These are phyloP conservation scores for Papilio gigon DNA, from an alignment of 2,888 invertebrate species.

Conservation along the genomic window DNA sequence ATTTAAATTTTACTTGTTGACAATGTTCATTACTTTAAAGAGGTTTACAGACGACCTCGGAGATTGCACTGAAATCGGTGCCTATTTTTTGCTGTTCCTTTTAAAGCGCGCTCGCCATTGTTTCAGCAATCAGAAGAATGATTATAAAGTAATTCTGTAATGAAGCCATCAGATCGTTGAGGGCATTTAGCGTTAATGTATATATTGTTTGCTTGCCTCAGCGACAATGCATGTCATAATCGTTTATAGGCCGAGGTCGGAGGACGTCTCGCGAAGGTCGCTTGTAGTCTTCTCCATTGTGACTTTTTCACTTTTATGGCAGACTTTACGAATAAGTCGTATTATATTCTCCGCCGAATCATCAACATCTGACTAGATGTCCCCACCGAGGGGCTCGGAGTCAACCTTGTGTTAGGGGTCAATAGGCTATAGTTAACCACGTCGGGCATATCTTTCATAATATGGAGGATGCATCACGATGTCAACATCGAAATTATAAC, in stretches of 20 bases:
- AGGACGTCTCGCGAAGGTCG: background rate
- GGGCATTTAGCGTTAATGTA: background rate
- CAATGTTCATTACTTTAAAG: too few species aligned
- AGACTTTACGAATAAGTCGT: background rate
- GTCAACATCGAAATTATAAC: too few species aligned
- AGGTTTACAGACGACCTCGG: background rate
- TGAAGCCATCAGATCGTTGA: constrained; percentile 1
- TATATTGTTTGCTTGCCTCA: constrained; percentile 1
- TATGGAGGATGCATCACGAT: too few species aligned
- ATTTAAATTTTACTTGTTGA: too few species aligned
- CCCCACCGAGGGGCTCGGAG: too few species aligned
- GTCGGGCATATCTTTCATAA: too few species aligned
- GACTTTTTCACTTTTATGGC: too few species aligned
- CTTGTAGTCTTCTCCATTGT: background rate
- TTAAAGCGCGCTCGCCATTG: constrained; percentile 10
- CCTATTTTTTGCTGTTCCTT: background rate
- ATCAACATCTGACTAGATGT: too few species aligned
- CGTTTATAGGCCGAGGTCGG: constrained; percentile 4
- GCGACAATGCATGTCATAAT: constrained; percentile 12
- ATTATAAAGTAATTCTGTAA: constrained; percentile 7
- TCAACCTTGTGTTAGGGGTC: too few species aligned
- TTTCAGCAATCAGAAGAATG: constrained; percentile 20
- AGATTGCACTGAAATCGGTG: background rate
- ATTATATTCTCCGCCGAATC: background rate
- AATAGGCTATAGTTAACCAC: too few species aligned